Evolutionary conservation across 92 coral and sea anemone species (phyloP), one percentile per base, ranked within the genome.

Genomic region (Umimayanthus kanabou): DNA sequence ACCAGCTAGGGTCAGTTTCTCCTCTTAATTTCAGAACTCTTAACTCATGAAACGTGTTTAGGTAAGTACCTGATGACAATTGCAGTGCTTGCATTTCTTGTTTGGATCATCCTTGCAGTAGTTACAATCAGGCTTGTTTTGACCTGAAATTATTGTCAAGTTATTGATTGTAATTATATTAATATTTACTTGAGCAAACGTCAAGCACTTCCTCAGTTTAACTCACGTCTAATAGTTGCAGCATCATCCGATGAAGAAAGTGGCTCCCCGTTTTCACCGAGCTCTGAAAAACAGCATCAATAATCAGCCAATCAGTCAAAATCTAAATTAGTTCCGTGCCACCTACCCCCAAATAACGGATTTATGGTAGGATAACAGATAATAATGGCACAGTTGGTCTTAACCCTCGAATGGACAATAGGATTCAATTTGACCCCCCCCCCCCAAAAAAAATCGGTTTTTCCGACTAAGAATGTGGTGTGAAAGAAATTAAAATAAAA

Each of bases 91-190:
- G 94, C 99, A 97, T 23, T 73, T 77, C 86, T 97, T 97, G 57
- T 85, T 89, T 9, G 96, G 98, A 86, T 97, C 93, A 82, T 97
- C 99, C 88, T 97, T 97, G 77, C 99, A 97, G 82, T 88, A 84
- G 22, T 92, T 88, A 76, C 99, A 97, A 90, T 97, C 97, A 18
- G 99, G 98, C 81, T 92, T 97, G 80, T 95, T 92, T 87, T 95
- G 98, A 65, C 98, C 98, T 95, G 64, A 76, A 14, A 85, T 15
- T 39, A 43, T 11, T 3, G 50, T 40, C 72, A 85, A 25, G 29
- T 28, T 10, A 37, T 9, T 26, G 50, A 14, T 28, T 39, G 61
- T 18, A 45, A 37, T 20, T 16, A 25, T 9, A 18, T 76, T 76
- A 20, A 42, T 22, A 76, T 9, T 0, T 39, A n/a, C 23, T 76